Evolutionary conservation across 2,888 invertebrate genomes (phyloP).

Genomic region (Latrodectus hesperus): DNA sequence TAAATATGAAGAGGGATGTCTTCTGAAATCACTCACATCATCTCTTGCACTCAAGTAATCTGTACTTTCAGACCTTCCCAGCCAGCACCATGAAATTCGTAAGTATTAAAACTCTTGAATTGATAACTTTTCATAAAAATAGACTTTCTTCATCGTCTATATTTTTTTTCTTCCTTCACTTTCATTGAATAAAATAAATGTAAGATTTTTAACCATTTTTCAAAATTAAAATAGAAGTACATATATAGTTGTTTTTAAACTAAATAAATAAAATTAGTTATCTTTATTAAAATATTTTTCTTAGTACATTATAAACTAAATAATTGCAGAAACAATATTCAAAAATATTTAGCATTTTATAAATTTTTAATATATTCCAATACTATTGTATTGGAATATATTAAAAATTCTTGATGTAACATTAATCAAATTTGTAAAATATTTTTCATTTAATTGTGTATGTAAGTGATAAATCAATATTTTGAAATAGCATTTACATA

Average conservation of each 20-base stretch:
- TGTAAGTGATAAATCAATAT: too few species aligned
- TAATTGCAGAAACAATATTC: too few species aligned
- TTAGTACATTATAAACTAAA: too few species aligned
- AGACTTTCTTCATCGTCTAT: neutral
- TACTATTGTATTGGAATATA: too few species aligned
- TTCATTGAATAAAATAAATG: neutral
- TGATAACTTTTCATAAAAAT: too few species aligned
- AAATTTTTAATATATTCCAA: too few species aligned
- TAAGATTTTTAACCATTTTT: neutral
- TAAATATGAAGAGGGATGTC: constrained; percentile 35
- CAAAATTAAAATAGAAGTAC: neutral
- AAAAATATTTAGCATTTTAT: too few species aligned
- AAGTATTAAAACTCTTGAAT: constrained; percentile 5
- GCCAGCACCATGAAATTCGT: constrained; percentile 41
- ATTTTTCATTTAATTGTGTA: too few species aligned
- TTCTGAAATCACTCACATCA: constrained; percentile 12
- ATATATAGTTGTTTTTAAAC: neutral
- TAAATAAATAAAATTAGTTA: neutral
- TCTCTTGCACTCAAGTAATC: neutral
- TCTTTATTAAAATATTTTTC: neutral
- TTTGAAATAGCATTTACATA: too few species aligned
- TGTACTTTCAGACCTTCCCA: neutral
- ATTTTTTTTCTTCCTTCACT: neutral
- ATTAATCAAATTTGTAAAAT: too few species aligned
- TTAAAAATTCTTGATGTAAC: too few species aligned